These are phyloP conservation scores for Aptenodytes forsteri DNA, from an alignment of 2,113 vertebrate species.

Conservation along the genomic window DNA sequence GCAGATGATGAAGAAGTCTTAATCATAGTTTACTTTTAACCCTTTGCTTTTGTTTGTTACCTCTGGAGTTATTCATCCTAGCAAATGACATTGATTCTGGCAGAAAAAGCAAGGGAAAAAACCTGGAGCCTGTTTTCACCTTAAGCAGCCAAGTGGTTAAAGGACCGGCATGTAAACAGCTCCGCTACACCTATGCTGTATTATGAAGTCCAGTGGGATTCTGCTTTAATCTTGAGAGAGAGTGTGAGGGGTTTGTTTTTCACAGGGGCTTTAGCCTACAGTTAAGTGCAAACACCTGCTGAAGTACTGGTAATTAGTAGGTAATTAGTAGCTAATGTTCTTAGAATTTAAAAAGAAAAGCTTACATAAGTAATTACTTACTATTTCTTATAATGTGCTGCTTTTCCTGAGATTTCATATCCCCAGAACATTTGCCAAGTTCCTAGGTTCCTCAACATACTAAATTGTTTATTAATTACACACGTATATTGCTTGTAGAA, in stretches of 20 bases:
- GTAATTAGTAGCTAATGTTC: conserved; percentile 99
- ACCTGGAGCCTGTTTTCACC: conserved; percentile 50
- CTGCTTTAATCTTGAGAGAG: conserved; percentile 85
- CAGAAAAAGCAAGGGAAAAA: conserved; percentile 1
- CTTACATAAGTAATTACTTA: conserved; percentile 97
- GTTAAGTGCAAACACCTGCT: conserved; percentile 97
- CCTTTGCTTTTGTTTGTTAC: neutral
- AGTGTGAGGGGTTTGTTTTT: conserved; percentile 88
- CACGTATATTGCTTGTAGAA: conserved; percentile 91
- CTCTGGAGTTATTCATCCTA: neutral
- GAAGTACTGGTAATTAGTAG: conserved; percentile 99
- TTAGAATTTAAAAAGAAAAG: conserved; percentile 97
- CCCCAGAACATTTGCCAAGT: conserved; percentile 97
- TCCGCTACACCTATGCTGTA: conserved; percentile 41
- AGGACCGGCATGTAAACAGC: conserved; percentile 63
- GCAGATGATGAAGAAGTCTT: conserved; percentile 31
- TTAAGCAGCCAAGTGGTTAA: conserved; percentile 64
- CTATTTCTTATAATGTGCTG: conserved; percentile 93
- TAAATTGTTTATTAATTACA: conserved; percentile 99
- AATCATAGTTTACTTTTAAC: conserved; percentile 45
- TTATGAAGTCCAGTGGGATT: conserved; percentile 75
- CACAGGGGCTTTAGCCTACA: conserved; percentile 90
- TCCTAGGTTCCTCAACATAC: conserved; percentile 94
- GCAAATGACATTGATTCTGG: conserved; percentile 6
- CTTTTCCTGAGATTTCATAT: conserved; percentile 96